These are phyloP conservation scores for Chironomus striatipennis DNA, from an alignment of 1,140 invertebrate species.

Conservation along the genomic window DNA sequence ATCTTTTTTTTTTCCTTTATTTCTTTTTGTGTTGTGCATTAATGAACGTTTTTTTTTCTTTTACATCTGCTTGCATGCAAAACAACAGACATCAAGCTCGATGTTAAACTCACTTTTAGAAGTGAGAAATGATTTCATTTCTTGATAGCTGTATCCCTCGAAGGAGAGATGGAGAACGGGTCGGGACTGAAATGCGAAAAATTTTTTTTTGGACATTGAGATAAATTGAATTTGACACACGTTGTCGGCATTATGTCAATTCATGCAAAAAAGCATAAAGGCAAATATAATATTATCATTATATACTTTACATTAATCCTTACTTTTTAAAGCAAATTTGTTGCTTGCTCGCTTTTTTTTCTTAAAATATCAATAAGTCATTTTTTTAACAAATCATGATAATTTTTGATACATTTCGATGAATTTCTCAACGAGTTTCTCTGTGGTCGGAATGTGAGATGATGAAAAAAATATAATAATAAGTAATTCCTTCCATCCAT, in stretches of 20 bases:
- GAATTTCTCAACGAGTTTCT: too few species aligned
- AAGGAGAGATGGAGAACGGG: neutral
- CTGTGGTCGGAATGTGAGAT: too few species aligned
- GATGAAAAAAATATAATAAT: too few species aligned
- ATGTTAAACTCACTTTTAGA: neutral
- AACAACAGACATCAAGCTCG: neutral
- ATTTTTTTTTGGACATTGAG: neutral
- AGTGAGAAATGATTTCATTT: constrained; percentile 2
- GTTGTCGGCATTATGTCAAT: constrained; percentile 12
- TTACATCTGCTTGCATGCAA: neutral
- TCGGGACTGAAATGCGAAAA: neutral
- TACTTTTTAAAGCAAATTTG: too few species aligned
- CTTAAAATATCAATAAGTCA: too few species aligned
- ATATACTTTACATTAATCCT: neutral
- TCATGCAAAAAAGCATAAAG: constrained; percentile 5
- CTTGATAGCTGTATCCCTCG: neutral
- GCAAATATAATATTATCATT: neutral
- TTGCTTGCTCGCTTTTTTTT: too few species aligned
- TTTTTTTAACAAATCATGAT: too few species aligned
- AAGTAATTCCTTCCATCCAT: too few species aligned
- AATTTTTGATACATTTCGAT: too few species aligned
- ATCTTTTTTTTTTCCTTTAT: neutral
- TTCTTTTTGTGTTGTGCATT: neutral
- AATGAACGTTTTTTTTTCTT: neutral
- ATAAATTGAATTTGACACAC: constrained; percentile 3